These are phyloP conservation scores for Nylanderia fulva DNA, from an alignment of 1,140 invertebrate species.

Conservation along the genomic window DNA sequence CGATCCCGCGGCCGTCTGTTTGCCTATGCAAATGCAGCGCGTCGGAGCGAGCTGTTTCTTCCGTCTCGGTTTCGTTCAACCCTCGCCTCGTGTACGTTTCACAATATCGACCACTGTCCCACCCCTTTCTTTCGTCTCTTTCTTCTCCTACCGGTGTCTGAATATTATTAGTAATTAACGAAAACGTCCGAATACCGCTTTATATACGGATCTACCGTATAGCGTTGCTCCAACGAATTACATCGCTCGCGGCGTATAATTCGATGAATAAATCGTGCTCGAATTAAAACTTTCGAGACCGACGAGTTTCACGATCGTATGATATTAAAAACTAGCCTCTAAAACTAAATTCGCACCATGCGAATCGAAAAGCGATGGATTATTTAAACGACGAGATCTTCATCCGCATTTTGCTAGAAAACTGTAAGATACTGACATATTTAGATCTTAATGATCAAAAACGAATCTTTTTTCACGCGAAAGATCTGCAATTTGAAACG, in stretches of 20 bases:
- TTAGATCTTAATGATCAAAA: not conserved
- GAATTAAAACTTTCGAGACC: slow-evolving; percentile 40
- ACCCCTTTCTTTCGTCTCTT: slow-evolving; percentile 50
- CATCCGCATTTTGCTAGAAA: not conserved
- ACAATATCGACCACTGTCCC: slow-evolving; percentile 40
- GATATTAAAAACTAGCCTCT: not conserved
- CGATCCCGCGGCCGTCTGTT: slow-evolving; percentile 80
- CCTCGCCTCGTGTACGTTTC: slow-evolving; percentile 57
- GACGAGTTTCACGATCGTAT: not conserved
- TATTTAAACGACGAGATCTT: not conserved
- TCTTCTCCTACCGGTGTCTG: slow-evolving; percentile 72
- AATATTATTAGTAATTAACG: slow-evolving; percentile 86
- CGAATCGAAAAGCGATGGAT: not conserved
- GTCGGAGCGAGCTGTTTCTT: slow-evolving; percentile 56
- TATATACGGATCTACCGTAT: not conserved
- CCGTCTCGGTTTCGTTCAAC: slow-evolving; percentile 43
- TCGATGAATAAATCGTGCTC: slow-evolving; percentile 54
- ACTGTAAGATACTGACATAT: not conserved
- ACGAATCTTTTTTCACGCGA: not conserved
- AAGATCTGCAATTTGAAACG: not conserved
- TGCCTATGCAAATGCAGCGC: slow-evolving; percentile 84
- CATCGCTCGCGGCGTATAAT: slow-evolving; percentile 28
- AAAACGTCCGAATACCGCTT: slow-evolving; percentile 69
- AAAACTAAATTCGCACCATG: not conserved
- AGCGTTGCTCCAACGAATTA: slow-evolving; percentile 29